Evolutionary conservation across 2,888 invertebrate genomes (phyloP), one percentile per base, ranked within the genome.

Genomic region (Troides helena): DNA sequence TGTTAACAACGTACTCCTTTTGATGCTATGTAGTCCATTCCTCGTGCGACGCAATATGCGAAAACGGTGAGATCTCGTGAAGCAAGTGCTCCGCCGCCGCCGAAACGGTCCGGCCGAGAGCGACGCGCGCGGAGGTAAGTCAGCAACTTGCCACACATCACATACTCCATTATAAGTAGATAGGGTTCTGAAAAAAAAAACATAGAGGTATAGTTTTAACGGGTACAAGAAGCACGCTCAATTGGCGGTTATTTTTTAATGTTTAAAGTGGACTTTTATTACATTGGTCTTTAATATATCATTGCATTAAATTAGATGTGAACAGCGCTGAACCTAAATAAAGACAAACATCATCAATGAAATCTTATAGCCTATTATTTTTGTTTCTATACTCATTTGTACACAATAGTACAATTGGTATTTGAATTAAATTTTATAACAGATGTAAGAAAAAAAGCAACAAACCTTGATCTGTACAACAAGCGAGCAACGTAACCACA

Each of bases 91-190:
- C 95, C 94, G 69, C 94, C 94, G 74, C 95, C 95, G 72, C 95
- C 94, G 84, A 95, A 95, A 73, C 95, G 93, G 85, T 95, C 93
- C 0, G 93, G 93, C 8, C 92, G 73, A 2, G 93, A 90, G n/a
- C 93, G 87, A 0, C 93, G 85, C 81, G 93, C 96, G 59, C 97
- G 93, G 72, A 97, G 90, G 80, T 96, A 95, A 1, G 96, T 95
- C 75, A 97, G 88, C 73, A 97, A 87, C 81, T 97, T 96, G 56
- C 97, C 97, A 77, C 96, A 95, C 95, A 96, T 96, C 71, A 97
- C 96, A 82, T 96, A 97, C 86, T 97, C 97, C 95, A 97, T 95
- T 77, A 97, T 95, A 61, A 97, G 92, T 80, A 96, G 94, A 81
- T 96, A 95, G 0, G 97, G 97, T 79, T 97, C 97, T 97, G 50